Conservation (phyloP, 2,888 invertebrate genomes). For the Rotaria magnacalcarata region DNA sequence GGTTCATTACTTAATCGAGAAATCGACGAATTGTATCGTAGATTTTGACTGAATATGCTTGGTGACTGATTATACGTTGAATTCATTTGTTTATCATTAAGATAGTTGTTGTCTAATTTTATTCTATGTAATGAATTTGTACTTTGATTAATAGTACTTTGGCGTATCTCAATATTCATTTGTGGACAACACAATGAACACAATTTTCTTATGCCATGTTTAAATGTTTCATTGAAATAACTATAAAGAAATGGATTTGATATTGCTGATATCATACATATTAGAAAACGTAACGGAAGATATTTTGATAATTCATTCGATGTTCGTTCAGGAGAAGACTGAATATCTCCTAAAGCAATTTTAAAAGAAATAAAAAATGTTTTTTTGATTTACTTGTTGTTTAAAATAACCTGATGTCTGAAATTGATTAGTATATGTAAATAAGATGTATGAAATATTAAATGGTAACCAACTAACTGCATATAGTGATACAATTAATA, state of each 20-base stretch:
- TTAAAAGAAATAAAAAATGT: not conserved
- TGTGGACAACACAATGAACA: not conserved
- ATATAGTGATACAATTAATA: not conserved
- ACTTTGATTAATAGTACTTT: not conserved
- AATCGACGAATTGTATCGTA: not conserved
- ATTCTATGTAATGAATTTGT: not conserved
- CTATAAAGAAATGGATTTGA: slow-evolving; percentile 20
- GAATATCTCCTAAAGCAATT: not conserved
- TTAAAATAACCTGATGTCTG: not conserved
- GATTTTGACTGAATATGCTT: not conserved
- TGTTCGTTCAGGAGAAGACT: not conserved
- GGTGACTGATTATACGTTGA: not conserved
- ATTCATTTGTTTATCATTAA: too few species aligned
- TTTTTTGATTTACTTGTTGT: not conserved
- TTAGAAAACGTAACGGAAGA: slow-evolving; percentile 4
- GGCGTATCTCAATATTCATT: not conserved
- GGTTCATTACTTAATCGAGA: not conserved
- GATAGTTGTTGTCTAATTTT: not conserved
- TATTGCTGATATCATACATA: slow-evolving; percentile 27
- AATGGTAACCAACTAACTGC: slow-evolving; percentile 27
- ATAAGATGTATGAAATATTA: slow-evolving; percentile 2
- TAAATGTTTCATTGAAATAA: slow-evolving; percentile 31
- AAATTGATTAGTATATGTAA: not conserved
- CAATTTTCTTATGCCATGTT: not conserved
- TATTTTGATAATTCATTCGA: not conserved